A percentile compares a stretch with the other conserved stretches of the same genome.
Evolutionary conservation across 1,140 invertebrate species (phyloP).

Genomic region (Drosophila nannoptera): DNA sequence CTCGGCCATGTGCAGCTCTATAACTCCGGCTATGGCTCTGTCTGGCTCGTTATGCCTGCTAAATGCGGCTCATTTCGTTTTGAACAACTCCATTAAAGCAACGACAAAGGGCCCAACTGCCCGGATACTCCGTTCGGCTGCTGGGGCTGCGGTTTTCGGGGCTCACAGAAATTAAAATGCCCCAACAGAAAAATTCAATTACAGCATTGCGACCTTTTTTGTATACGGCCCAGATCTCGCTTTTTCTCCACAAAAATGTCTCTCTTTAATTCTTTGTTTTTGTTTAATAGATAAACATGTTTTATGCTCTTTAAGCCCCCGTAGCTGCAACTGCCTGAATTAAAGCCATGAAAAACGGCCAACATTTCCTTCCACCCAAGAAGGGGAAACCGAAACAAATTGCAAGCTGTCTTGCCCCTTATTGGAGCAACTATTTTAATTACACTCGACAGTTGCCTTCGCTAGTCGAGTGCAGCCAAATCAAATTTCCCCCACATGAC

Average conservation of each 20-base stretch:
- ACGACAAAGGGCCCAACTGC: slow-evolving; percentile 32
- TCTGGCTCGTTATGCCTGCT: slow-evolving; percentile 30
- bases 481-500: too few relatives aligned
- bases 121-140: neutral
- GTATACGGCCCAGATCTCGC: neutral
- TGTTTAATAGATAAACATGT: slow-evolving; percentile 16
- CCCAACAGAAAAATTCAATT: slow-evolving; percentile 73
- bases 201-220: slow-evolving; percentile 45
- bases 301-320: slow-evolving; percentile 11
- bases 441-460: too few relatives aligned
- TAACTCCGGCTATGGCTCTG: neutral
- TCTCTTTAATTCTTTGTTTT: slow-evolving; percentile 34
- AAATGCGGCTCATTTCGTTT: slow-evolving; percentile 41
- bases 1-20: slow-evolving; percentile 44
- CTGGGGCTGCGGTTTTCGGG: neutral
- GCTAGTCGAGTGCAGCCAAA: too few relatives aligned
- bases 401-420: too few relatives aligned
- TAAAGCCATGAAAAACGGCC: slow-evolving; percentile 6
- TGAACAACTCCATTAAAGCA: slow-evolving; percentile 58
- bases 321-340: slow-evolving; percentile 25
- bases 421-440: too few relatives aligned
- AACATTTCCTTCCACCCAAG: neutral
- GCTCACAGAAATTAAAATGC: slow-evolving; percentile 52
- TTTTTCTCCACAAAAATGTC: neutral
- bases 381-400: neutral